Evolutionary conservation across 1,140 invertebrate species (phyloP).

Genomic region (Trichogramma pretiosum): DNA sequence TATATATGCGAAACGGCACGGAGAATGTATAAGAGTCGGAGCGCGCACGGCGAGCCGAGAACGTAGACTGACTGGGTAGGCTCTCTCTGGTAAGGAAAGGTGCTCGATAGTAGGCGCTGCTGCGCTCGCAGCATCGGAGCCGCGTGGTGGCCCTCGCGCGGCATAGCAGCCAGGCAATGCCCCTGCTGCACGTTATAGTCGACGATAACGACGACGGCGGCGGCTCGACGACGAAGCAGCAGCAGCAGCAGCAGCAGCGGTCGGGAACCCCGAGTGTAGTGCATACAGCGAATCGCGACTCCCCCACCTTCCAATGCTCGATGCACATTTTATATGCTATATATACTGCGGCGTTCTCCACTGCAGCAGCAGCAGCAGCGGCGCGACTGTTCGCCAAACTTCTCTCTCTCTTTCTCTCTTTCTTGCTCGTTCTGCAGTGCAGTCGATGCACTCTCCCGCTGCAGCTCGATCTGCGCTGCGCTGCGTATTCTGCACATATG

Average conservation of each 20-base stretch:
- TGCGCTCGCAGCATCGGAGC: not conserved
- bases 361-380: too few relatives aligned
- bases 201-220: slow-evolving; percentile 23
- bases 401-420: not conserved
- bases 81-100: too few relatives aligned
- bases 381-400: too few relatives aligned
- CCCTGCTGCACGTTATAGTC: not conserved
- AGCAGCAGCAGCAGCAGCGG: slow-evolving; percentile 31
- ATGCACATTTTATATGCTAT: too few relatives aligned
- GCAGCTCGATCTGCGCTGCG: too few relatives aligned
- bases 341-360: too few relatives aligned
- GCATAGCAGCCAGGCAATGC: not conserved
- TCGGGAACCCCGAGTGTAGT: slow-evolving; percentile 27
- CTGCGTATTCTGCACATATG: too few relatives aligned
- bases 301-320: too few relatives aligned
- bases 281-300: too few relatives aligned
- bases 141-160: not conserved
- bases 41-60: slow-evolving; percentile 9
- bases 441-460: too few relatives aligned
- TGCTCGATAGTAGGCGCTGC: too few relatives aligned
- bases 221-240: slow-evolving; percentile 40
- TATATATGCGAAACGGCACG: not conserved
- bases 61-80: slow-evolving; percentile 1
- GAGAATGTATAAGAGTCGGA: not conserved
- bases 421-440: too few relatives aligned